Conservation (phyloP, 2,113 vertebrate genomes). For the Prunella himalayana region DNA sequence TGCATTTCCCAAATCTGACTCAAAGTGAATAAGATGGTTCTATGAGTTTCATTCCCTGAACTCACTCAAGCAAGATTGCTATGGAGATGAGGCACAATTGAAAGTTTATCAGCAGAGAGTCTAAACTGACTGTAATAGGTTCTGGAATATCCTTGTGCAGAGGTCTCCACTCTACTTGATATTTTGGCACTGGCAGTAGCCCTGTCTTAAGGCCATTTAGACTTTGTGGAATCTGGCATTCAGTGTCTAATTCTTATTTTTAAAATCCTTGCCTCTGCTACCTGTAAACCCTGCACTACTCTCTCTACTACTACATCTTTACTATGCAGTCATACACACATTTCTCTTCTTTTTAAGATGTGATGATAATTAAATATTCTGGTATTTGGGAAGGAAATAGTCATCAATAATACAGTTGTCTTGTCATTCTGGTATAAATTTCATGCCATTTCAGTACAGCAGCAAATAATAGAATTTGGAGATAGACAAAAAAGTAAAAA, state of each 20-base stretch:
- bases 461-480: neutral
- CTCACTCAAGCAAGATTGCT: neutral
- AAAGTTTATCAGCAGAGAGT: neutral
- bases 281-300: neutral
- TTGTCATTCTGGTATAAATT: neutral
- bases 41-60: neutral
- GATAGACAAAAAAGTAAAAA: neutral
- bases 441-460: neutral
- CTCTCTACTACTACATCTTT: neutral
- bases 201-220: too few relatives aligned
- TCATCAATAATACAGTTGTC: neutral
- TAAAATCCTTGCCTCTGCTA: neutral
- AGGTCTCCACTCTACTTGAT: neutral
- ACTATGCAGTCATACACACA: fast-evolving
- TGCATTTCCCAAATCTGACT: neutral
- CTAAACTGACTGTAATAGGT: neutral
- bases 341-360: neutral
- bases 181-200: neutral
- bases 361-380: neutral
- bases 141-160: neutral
- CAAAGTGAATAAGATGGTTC: neutral
- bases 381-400: neutral
- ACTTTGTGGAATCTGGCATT: neutral
- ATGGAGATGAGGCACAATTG: neutral
- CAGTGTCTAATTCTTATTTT: neutral